A percentile compares a stretch with the other conserved stretches of the same genome.
phyloP scores from a whole-genome alignment of 2,888 invertebrate species.

The Heterodera filipjevi region DNA sequence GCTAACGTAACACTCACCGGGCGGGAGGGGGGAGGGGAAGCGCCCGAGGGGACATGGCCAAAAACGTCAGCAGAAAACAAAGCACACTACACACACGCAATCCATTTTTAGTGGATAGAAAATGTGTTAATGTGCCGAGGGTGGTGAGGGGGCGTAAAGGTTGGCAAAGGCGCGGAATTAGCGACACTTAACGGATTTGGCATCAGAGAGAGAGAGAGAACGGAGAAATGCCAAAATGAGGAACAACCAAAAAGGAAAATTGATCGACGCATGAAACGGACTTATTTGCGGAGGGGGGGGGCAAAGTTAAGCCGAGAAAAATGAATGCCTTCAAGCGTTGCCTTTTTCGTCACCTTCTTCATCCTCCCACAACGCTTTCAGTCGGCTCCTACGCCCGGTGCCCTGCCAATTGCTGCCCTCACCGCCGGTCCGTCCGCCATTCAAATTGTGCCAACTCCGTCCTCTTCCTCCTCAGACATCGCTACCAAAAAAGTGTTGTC shows the following conservation, averaged over 20 bases:
- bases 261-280: not conserved
- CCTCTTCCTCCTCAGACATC: not conserved
- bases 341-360: not conserved
- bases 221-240: not conserved
- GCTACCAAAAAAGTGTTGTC: slow-evolving; percentile 1
- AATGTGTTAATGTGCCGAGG: not conserved
- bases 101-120: not conserved
- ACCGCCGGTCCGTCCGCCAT: slow-evolving; percentile 19
- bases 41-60: not conserved
- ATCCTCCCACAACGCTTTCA: not conserved
- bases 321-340: not conserved
- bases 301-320: not conserved
- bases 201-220: not conserved
- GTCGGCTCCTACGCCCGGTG: not conserved
- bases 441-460: slow-evolving; percentile 27
- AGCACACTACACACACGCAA: not conserved
- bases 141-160: not conserved
- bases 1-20: not conserved
- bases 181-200: not conserved
- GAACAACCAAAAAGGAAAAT: not conserved
- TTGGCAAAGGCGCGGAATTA: not conserved
- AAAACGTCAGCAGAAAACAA: not conserved
- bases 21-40: not conserved
- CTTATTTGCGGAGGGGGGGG: not conserved
- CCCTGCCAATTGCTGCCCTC: not conserved